Evolutionary conservation across 2,113 vertebrate genomes (phyloP).

Genomic region (Vireo altiloquus): DNA sequence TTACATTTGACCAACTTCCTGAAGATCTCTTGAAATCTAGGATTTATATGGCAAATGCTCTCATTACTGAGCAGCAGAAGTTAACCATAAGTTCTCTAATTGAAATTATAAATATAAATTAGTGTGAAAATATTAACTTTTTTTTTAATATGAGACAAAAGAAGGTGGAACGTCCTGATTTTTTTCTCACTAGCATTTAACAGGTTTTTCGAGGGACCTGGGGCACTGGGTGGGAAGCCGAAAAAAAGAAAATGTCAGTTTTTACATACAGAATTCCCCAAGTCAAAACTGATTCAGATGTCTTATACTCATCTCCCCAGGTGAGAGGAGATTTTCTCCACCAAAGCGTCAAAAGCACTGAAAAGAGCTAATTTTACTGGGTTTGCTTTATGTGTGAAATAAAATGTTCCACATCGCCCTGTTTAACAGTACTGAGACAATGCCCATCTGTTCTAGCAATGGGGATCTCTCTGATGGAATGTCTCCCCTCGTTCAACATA

Average conservation of each 20-base stretch:
- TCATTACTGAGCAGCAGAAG: not conserved
- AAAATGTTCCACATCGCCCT: not conserved
- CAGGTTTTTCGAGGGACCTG: slow-evolving; percentile 6
- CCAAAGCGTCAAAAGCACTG: slow-evolving; percentile 30
- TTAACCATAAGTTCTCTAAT: not conserved
- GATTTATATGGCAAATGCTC: not conserved
- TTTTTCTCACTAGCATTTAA: not conserved
- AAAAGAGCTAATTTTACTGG: slow-evolving; percentile 42
- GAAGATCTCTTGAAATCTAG: not conserved
- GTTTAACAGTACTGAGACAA: not conserved
- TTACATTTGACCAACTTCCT: not conserved
- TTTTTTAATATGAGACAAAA: not conserved
- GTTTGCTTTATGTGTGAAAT: slow-evolving; percentile 22
- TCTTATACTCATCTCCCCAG: not conserved
- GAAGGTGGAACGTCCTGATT: not conserved
- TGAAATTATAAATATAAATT: not conserved
- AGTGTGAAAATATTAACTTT: not conserved
- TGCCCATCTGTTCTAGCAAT: slow-evolving; percentile 41
- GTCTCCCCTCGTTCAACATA: not conserved
- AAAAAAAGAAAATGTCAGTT: slow-evolving; percentile 55
- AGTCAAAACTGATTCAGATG: slow-evolving; percentile 29
- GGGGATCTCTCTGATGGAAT: not conserved
- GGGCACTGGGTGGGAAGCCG: not conserved
- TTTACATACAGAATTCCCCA: slow-evolving; percentile 58
- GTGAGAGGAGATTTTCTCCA: not conserved